A percentile compares a stretch with the other conserved stretches of the same genome.
Conservation (phyloP, 2,888 invertebrate genomes). For the Glyphotaelius pellucidus region DNA sequence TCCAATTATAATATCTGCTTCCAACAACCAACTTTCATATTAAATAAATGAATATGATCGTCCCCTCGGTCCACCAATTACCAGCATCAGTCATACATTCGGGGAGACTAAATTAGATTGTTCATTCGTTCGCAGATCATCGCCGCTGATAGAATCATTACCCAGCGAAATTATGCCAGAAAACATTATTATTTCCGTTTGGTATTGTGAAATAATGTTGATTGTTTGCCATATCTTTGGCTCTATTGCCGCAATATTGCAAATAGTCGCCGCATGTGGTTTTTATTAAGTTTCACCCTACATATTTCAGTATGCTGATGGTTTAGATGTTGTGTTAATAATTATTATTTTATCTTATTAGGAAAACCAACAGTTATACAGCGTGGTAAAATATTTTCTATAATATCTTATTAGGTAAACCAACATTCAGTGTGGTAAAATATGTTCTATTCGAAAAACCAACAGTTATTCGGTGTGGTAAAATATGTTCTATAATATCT, state of each 20-base stretch:
- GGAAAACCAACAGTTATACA: no score
- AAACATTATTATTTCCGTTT: not conserved
- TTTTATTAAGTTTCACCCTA: not conserved
- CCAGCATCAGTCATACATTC: not conserved
- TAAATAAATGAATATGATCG: not conserved
- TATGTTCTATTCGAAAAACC: no score
- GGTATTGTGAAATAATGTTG: not conserved
- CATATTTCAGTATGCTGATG: not conserved
- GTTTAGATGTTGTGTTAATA: not conserved
- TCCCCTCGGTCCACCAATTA: not conserved
- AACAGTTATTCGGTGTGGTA: no score
- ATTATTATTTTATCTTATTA: no score
- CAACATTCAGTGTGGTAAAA: no score
- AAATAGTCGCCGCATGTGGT: not conserved
- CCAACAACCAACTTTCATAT: not conserved
- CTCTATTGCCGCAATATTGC: not conserved
- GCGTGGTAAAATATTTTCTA: no score
- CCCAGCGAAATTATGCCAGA: not conserved
- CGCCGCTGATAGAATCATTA: not conserved
- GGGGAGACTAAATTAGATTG: conserved; percentile 1
- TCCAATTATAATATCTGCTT: not conserved
- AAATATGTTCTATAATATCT: no score
- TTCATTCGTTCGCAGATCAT: not conserved
- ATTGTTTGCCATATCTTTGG: not conserved
- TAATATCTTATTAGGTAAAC: no score